phyloP scores from a whole-genome alignment of 35 echinoderm and acorn worm genomes.

The Nesometra sesokonis region DNA sequence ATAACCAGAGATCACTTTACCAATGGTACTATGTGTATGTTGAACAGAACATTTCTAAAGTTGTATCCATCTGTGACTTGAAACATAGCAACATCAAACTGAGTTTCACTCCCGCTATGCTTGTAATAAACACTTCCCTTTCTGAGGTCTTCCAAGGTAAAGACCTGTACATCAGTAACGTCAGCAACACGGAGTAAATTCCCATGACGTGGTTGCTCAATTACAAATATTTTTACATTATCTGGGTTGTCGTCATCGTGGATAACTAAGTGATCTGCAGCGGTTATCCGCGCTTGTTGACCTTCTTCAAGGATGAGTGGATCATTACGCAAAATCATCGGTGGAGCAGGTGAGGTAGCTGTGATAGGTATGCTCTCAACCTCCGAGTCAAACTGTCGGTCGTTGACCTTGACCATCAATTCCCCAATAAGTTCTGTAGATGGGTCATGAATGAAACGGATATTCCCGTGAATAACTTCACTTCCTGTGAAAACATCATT shows the following conservation, averaged over 20 bases:
- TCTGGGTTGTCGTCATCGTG: constrained; percentile 83
- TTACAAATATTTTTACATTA: constrained; percentile 45
- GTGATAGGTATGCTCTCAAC: constrained; percentile 56
- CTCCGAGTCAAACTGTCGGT: constrained; percentile 52
- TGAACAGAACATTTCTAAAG: constrained; percentile 74
- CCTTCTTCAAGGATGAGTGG: constrained; percentile 84
- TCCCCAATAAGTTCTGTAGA: constrained; percentile 40
- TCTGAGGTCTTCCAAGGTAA: constrained; percentile 40
- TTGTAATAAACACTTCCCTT: constrained; percentile 56
- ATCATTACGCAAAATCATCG: constrained; percentile 71
- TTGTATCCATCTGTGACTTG: constrained; percentile 93
- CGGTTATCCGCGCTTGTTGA: constrained; percentile 42
- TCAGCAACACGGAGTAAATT: constrained; percentile 45
- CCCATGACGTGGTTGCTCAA: constrained; percentile 75
- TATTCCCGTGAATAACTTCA: constrained; percentile 51
- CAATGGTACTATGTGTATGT: constrained; percentile 68
- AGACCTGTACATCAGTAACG: constrained; percentile 20
- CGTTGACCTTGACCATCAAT: constrained; percentile 63
- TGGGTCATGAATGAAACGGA: constrained; percentile 60
- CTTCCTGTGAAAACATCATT: constrained; percentile 59
- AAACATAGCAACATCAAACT: constrained; percentile 50
- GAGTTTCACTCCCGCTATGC: constrained; percentile 81
- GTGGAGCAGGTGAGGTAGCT: constrained; percentile 53
- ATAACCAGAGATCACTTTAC: constrained; percentile 1
- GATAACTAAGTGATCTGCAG: constrained; percentile 54